Percentiles rank a stretch among this genome's conserved stretches.
These are phyloP conservation scores for Nixonia krombeini DNA, from an alignment of 1,140 invertebrate genomes.

Conservation along the genomic window DNA sequence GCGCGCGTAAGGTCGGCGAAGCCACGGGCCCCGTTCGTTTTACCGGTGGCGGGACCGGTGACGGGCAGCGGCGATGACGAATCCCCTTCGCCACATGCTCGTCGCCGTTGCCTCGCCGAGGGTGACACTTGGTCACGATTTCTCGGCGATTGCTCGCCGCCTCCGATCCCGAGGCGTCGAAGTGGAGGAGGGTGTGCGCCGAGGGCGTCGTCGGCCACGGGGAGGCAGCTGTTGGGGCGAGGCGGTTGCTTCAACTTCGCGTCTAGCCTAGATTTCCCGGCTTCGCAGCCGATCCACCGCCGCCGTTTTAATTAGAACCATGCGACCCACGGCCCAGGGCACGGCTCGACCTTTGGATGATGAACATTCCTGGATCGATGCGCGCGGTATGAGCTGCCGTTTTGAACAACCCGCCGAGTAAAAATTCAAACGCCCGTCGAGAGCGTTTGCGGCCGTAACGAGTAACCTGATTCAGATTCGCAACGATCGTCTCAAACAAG, in stretches of 20 bases:
- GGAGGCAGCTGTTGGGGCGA: conserved; percentile 10
- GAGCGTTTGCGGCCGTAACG: no score
- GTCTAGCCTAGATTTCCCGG: conserved; percentile 62
- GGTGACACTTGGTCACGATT: conserved; percentile 65
- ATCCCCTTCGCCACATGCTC: not conserved
- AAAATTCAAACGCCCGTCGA: no score
- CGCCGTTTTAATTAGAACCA: conserved; percentile 63
- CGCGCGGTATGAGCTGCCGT: no score
- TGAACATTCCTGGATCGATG: conserved; percentile 22
- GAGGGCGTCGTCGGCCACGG: conserved; percentile 9
- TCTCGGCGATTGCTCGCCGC: conserved; percentile 52
- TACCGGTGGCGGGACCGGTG: no score
- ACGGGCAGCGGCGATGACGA: no score
- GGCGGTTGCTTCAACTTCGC: conserved; percentile 33
- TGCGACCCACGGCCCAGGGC: no score
- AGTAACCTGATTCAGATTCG: no score
- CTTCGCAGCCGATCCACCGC: conserved; percentile 49
- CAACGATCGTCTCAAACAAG: no score
- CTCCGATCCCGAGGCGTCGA: conserved; percentile 49
- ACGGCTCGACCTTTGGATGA: conserved; percentile 11
- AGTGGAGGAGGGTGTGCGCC: no score
- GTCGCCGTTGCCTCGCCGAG: conserved; percentile 11
- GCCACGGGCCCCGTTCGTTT: no score
- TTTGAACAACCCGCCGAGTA: no score
- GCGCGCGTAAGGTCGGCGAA: no score